Base-by-base conservation (phyloP, 2,113 vertebrate genomes). In the Bagarius yarrelli region DNA sequence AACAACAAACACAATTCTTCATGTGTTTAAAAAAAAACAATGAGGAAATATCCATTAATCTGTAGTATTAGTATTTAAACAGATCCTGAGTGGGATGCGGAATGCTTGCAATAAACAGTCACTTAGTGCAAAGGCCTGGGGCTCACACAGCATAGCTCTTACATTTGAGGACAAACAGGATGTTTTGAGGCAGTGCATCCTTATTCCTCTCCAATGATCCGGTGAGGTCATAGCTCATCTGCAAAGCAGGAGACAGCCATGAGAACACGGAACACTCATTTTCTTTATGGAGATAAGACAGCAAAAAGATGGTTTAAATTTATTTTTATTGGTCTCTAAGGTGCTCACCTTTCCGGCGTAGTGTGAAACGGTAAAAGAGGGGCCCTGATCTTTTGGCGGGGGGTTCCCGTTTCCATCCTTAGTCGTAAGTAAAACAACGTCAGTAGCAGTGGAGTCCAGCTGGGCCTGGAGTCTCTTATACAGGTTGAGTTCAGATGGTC, bases 341-440 rank as follows among this genome's bases (percentile, higher is more conserved):
- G 50, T 15, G 92, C 95, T 90, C 79, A 99, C 97, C 94, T 95
- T 92, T 73, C 94, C 95, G 1, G 95, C 94, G 0, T 95, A 98
- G 90, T 99, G 97, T 91, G 93, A 91, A 78, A 98, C 85, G 0
- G 93, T 96, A 89, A 99, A 98, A 0, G 93, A 92, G 0, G 91
- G 91, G 52, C 94, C 93, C 67, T 94, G 94, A 81, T 95, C 95
- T 90, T 93, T 95, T 30, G 94, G 92, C 6, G 95, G 91, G 0
- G 96, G 91, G 77, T 98, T 99, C 59, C 97, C 97, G 0, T 99
- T 99, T 64, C 97, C 96, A 36, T 98, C 97, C 89, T 95, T 97
- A 72, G 91, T 90, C 18, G 95, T 93, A 27, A 95, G 92, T 86
- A 94, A 94, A 5, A 99, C 90, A 0, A 92, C 88, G 0, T 93